Evolutionary conservation across 2,888 invertebrate genomes (phyloP), one percentile per base, ranked within the genome.

Genomic region (Bombylius discolor): DNA sequence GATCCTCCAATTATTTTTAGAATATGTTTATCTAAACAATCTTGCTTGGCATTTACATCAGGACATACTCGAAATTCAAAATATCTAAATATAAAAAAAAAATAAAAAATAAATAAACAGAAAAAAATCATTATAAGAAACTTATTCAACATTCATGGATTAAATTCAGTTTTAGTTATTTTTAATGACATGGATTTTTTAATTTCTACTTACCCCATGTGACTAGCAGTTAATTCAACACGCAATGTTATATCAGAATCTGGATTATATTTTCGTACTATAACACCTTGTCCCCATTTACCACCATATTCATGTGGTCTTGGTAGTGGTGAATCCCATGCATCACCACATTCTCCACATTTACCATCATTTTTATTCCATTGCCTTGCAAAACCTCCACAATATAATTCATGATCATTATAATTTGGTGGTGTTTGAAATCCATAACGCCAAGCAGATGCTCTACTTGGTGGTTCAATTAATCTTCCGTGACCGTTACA

Each of bases 371-470:
- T 92, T 57, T 76, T 81, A 64, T 82, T 80, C 86, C 89, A 89
- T 67, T 91, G 91, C 52, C 87, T 77, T n/a, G 84, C 79, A 70
- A 85, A 89, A 11, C 92, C 92, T 1, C 92, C 92, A 70, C 92
- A 92, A 73, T 85, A 92, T 5, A 87, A 78, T 68, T 92, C 89
- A 69, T 91, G 86, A 73, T 93, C 92, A 70, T 92, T 90, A 75
- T 91, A 92, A 72, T 93, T 87, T 66, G 86, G 87, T 2, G 89
- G 89, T 3, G 91, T 89, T 69, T 84, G 81, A 72, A 92, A 93
- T 57, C 91, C 92, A 73, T 84, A 91, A 62, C 91, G 80, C 91
- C 91, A 92, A 66, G 90, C 90, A 1, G 89, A 86, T 7, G 89
- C 88, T 58, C 92, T 78, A 52, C 89, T 89, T 3, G 92, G 91